Evolutionary conservation across 2,113 vertebrate genomes (phyloP).

Genomic region (Amblyornis subalaris): DNA sequence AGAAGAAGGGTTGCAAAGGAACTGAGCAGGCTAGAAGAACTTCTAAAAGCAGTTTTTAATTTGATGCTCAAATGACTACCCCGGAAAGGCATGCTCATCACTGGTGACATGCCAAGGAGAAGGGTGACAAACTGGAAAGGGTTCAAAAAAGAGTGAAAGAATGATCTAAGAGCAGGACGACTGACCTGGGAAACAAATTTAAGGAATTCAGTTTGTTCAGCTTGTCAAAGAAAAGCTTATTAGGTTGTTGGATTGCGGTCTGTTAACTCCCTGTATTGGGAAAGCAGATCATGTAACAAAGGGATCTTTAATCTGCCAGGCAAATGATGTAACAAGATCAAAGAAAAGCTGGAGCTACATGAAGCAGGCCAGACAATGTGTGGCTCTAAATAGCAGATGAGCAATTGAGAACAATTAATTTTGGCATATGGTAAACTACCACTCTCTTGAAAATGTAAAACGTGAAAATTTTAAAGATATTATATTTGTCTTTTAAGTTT

Average conservation of each 20-base stretch:
- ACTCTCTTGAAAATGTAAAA: neutral
- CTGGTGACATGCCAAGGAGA: neutral
- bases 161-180: neutral
- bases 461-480: neutral
- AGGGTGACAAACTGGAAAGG: neutral
- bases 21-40: neutral
- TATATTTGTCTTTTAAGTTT: neutral
- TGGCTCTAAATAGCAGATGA: neutral
- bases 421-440: neutral
- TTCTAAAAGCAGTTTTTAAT: neutral
- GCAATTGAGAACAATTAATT: neutral
- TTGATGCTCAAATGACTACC: neutral
- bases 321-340: conserved; percentile 21
- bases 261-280: neutral
- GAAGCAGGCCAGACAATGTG: neutral
- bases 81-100: neutral
- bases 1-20: neutral
- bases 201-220: neutral
- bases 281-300: conserved; percentile 24
- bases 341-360: neutral
- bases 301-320: conserved; percentile 4
- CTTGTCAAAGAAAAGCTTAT: neutral
- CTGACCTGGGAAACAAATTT: neutral
- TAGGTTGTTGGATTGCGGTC: neutral
- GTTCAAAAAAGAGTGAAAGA: neutral